Conservation (phyloP, 2,888 invertebrate genomes). For the Peribatodes rhomboidaria region DNA sequence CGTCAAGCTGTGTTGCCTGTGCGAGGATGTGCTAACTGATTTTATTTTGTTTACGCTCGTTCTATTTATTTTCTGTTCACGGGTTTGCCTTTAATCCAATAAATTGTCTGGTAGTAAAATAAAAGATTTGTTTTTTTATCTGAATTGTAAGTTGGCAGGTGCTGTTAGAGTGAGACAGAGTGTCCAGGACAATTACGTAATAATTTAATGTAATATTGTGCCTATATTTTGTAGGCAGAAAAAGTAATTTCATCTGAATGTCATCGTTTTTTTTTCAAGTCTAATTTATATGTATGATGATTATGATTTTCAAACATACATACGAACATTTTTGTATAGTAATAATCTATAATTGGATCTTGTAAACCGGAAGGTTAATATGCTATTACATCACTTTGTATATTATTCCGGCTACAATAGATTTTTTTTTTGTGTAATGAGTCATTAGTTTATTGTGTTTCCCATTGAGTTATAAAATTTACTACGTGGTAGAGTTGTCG, state of each 20-base stretch:
- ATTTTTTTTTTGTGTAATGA: no score
- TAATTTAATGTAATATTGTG: no score
- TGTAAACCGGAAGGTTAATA: slow-evolving; percentile 12
- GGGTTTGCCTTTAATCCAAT: not conserved
- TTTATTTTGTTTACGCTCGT: not conserved
- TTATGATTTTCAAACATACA: slow-evolving; percentile 1
- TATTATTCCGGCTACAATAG: not conserved
- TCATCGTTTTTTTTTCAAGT: not conserved
- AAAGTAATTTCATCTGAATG: not conserved
- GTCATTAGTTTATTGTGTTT: no score
- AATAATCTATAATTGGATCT: slow-evolving; percentile 9
- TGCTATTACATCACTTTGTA: not conserved
- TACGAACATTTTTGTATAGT: not conserved
- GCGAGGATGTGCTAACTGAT: not conserved
- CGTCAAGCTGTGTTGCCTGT: not conserved
- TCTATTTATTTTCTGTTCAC: not conserved
- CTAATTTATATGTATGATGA: not conserved
- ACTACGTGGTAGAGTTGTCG: no score
- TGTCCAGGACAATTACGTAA: no score
- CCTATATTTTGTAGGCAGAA: not conserved
- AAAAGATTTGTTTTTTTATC: not conserved
- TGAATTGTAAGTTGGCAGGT: not conserved
- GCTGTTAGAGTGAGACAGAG: not conserved
- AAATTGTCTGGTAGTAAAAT: no score
- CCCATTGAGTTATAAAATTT: no score